These are phyloP conservation scores for Baronia brevicornis DNA, from an alignment of 2,888 invertebrate species.

Conservation along the genomic window DNA sequence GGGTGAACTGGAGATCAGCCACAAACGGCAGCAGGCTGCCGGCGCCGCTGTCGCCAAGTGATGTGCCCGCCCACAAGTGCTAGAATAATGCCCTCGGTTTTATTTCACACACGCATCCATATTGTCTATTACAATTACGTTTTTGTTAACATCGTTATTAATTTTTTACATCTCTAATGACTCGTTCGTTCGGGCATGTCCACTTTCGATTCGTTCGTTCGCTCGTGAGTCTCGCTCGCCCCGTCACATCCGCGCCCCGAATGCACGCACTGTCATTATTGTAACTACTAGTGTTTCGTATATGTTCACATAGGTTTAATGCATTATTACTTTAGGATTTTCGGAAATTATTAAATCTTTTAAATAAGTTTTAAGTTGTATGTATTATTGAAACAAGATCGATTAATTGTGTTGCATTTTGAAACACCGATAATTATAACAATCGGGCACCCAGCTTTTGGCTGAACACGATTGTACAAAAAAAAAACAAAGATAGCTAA, in stretches of 20 bases:
- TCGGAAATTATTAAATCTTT: constrained; percentile 71
- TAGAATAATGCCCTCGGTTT: constrained; percentile 56
- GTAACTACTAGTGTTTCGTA: constrained; percentile 54
- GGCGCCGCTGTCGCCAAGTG: constrained; percentile 57
- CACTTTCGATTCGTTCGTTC: constrained; percentile 27
- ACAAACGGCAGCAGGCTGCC: constrained; percentile 62
- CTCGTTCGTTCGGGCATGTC: constrained; percentile 40
- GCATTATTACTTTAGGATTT: constrained; percentile 69
- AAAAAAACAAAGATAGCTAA: constrained; percentile 45
- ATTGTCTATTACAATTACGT: constrained; percentile 72
- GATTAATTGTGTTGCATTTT: constrained; percentile 63
- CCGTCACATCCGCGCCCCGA: constrained; percentile 35
- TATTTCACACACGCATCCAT: constrained; percentile 67
- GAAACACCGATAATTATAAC: constrained; percentile 58
- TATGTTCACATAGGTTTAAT: constrained; percentile 57
- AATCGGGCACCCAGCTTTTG: constrained; percentile 64
- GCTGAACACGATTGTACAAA: constrained; percentile 71
- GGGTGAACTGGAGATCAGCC: constrained; percentile 90
- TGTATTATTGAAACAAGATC: constrained; percentile 65
- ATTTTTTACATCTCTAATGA: constrained; percentile 59
- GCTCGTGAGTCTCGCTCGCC: constrained; percentile 29
- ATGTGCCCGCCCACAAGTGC: constrained; percentile 54
- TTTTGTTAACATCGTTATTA: constrained; percentile 70
- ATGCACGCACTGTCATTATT: constrained; percentile 51
- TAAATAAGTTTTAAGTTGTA: constrained; percentile 71